phyloP scores from a whole-genome alignment of 2,888 invertebrate species.

The Cosmia pyralina region DNA sequence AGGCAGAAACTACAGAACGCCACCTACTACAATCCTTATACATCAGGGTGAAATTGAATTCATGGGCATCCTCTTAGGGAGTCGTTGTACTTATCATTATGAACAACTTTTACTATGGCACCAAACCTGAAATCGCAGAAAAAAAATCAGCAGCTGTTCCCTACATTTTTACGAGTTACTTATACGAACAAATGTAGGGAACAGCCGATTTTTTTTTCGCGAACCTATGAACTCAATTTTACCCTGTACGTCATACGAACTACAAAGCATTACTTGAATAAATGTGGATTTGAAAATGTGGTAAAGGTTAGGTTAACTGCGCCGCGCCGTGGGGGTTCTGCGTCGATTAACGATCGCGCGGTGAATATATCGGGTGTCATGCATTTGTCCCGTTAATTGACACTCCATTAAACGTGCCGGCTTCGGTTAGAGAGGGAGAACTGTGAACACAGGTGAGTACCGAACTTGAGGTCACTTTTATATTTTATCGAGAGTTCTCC shows the following conservation, averaged over 20 bases:
- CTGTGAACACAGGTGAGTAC: conserved; percentile 26
- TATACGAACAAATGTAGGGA: too few relatives aligned
- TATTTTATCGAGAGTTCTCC: neutral
- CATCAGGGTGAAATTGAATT: too few relatives aligned
- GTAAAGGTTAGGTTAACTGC: conserved; percentile 40
- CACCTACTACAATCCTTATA: neutral
- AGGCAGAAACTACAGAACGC: neutral
- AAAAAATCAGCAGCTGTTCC: too few relatives aligned
- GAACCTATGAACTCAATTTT: too few relatives aligned
- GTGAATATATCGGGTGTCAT: conserved; percentile 54
- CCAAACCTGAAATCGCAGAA: too few relatives aligned
- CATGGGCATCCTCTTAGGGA: too few relatives aligned
- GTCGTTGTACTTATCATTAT: too few relatives aligned
- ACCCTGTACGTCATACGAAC: too few relatives aligned
- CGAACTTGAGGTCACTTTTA: conserved; percentile 1
- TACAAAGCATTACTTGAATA: conserved; percentile 25
- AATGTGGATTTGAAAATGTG: conserved; percentile 17
- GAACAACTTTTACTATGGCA: too few relatives aligned
- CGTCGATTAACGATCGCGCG: conserved; percentile 34
- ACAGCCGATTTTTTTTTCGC: too few relatives aligned
- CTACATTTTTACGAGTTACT: too few relatives aligned
- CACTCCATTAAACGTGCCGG: conserved; percentile 51
- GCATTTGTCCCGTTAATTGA: conserved; percentile 56
- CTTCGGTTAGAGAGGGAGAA: conserved; percentile 4
- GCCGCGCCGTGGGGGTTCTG: conserved; percentile 25